These are phyloP conservation scores for Onychorhynchus coronatus DNA, from an alignment of 2,113 vertebrate species.

Conservation along the genomic window DNA sequence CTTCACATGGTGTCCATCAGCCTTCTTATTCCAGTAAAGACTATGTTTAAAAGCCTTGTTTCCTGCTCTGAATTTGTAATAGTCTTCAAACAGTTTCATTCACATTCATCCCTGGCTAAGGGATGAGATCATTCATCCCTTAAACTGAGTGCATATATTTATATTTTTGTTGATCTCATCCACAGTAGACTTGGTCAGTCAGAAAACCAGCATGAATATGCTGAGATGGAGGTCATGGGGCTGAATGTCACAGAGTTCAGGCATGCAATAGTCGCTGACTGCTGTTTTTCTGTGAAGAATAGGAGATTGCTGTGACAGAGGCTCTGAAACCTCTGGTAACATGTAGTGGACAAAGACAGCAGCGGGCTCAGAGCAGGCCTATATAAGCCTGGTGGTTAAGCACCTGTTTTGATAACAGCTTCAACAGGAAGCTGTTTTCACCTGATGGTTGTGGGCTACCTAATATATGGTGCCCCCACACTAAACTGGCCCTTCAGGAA, in stretches of 20 bases:
- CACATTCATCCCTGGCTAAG: background rate
- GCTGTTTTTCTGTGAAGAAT: background rate
- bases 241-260: background rate
- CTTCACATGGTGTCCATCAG: background rate
- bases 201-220: background rate
- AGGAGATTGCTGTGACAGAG: background rate
- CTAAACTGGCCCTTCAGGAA: background rate
- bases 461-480: background rate
- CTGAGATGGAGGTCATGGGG: conserved; percentile 14
- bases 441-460: background rate
- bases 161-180: conserved; percentile 19
- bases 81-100: background rate
- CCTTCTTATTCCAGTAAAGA: background rate
- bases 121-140: background rate
- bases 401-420: background rate
- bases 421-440: background rate
- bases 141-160: background rate
- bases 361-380: background rate
- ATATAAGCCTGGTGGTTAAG: background rate
- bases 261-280: background rate
- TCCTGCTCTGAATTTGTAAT: background rate
- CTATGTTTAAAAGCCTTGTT: background rate
- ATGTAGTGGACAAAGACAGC: background rate
- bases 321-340: conserved; percentile 31
- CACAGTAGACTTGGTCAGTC: background rate